Conservation (phyloP, 2,888 invertebrate species). For the Caenorhabditis becei region DNA sequence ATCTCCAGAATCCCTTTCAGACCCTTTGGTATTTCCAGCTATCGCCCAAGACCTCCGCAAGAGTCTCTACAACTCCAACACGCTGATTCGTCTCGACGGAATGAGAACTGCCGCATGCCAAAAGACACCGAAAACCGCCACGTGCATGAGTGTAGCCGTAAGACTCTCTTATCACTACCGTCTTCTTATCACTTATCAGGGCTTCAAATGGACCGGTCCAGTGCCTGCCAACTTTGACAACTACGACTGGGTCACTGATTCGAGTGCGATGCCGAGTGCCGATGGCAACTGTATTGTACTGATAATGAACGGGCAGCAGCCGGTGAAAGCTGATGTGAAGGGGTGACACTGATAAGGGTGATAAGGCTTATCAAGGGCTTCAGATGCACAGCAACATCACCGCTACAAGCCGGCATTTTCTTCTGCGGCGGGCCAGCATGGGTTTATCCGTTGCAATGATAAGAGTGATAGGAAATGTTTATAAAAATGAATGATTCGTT, state of each 20-base stretch:
- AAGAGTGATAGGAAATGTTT: too few species aligned
- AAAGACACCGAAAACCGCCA: neutral
- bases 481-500: too few species aligned
- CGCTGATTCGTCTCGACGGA: conserved; percentile 22
- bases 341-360: too few species aligned
- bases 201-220: conserved; percentile 23
- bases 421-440: too few species aligned
- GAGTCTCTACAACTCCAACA: neutral
- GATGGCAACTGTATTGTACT: conserved; percentile 37
- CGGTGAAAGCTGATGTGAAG: conserved; percentile 14
- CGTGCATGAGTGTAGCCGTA: conserved; percentile 25
- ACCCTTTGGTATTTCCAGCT: neutral
- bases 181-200: neutral
- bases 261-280: conserved; percentile 10
- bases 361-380: too few species aligned
- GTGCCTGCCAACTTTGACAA: conserved; percentile 1
- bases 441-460: too few species aligned
- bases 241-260: conserved; percentile 30
- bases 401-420: too few species aligned
- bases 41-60: neutral
- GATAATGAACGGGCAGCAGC: neutral
- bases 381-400: too few species aligned
- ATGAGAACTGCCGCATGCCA: conserved; percentile 19
- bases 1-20: neutral
- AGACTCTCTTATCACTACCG: neutral